A percentile compares a stretch with the other conserved stretches of the same genome.
phyloP scores from a whole-genome alignment of 2,888 invertebrate species.

The Rhingia campestris region DNA sequence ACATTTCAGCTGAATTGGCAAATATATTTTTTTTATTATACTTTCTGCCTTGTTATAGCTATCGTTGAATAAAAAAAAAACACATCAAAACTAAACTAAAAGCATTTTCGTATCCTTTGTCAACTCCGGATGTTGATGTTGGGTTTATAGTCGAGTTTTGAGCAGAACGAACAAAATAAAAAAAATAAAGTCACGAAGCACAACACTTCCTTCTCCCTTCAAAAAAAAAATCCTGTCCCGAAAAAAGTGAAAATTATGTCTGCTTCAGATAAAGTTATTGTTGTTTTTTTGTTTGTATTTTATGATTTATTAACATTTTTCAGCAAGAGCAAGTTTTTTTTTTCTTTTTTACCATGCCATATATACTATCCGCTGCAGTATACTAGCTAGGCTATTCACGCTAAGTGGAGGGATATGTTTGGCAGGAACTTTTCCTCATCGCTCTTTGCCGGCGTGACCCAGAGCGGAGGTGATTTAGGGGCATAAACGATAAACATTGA shows the following conservation, averaged over 20 bases:
- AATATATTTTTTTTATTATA: conserved; percentile 43
- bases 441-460: conserved; percentile 2
- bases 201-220: conserved; percentile 46
- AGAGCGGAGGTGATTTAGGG: conserved; percentile 62
- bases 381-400: conserved; percentile 31
- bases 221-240: conserved; percentile 27
- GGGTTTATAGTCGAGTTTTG: conserved; percentile 48
- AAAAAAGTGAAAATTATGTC: conserved; percentile 66
- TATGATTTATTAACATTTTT: conserved; percentile 74
- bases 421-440: conserved; percentile 13
- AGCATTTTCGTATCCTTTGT: conserved; percentile 73
- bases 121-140: conserved; percentile 72
- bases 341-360: conserved; percentile 61
- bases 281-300: conserved; percentile 71
- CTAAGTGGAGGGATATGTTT: conserved; percentile 42
- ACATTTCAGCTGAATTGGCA: conserved; percentile 73
- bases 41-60: conserved; percentile 54
- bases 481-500: conserved; percentile 66
- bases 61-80: conserved; percentile 19
- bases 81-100: conserved; percentile 69
- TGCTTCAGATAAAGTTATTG: conserved; percentile 58
- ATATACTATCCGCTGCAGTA: conserved; percentile 40
- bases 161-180: conserved; percentile 12
- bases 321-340: conserved; percentile 60
- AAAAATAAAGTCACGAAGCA: conserved; percentile 5